phyloP scores from a whole-genome alignment of 2,888 invertebrate species.

The Folsomia manolachei region DNA sequence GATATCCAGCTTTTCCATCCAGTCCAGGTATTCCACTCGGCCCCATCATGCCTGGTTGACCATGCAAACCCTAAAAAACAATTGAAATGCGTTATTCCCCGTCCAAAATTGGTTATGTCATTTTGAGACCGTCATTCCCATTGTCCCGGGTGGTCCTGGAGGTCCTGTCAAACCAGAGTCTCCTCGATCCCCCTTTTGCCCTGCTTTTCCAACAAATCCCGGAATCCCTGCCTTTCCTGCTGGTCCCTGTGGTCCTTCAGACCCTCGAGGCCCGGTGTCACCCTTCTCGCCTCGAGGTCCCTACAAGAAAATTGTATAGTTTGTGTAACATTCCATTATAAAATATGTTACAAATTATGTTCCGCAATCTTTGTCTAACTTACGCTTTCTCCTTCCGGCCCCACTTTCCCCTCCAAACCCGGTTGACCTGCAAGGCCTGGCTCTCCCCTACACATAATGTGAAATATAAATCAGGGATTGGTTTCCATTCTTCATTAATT shows the following conservation, averaged over 20 bases:
- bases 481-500: too few relatives aligned
- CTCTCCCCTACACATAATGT: slow-evolving; percentile 52
- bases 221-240: slow-evolving; percentile 55
- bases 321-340: too few relatives aligned
- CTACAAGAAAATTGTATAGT: too few relatives aligned
- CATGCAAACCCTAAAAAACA: slow-evolving; percentile 58
- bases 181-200: slow-evolving; percentile 56
- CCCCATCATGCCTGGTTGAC: slow-evolving; percentile 52
- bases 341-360: too few relatives aligned
- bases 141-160: slow-evolving; percentile 52
- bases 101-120: neutral
- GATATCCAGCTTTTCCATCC: slow-evolving; percentile 42
- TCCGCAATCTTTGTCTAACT: slow-evolving; percentile 17
- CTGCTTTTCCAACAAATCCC: slow-evolving; percentile 55
- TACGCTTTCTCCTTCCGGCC: slow-evolving; percentile 56
- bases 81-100: too few relatives aligned
- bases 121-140: slow-evolving; percentile 49
- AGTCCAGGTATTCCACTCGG: slow-evolving; percentile 51
- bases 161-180: slow-evolving; percentile 55
- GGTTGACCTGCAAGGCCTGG: slow-evolving; percentile 54
- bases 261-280: slow-evolving; percentile 53
- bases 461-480: too few relatives aligned
- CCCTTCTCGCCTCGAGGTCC: slow-evolving; percentile 53
- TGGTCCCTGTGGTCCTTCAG: slow-evolving; percentile 51
- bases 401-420: slow-evolving; percentile 56